These are phyloP conservation scores for Chionoecetes opilio DNA, from an alignment of 1,140 invertebrate genomes.

Conservation along the genomic window DNA sequence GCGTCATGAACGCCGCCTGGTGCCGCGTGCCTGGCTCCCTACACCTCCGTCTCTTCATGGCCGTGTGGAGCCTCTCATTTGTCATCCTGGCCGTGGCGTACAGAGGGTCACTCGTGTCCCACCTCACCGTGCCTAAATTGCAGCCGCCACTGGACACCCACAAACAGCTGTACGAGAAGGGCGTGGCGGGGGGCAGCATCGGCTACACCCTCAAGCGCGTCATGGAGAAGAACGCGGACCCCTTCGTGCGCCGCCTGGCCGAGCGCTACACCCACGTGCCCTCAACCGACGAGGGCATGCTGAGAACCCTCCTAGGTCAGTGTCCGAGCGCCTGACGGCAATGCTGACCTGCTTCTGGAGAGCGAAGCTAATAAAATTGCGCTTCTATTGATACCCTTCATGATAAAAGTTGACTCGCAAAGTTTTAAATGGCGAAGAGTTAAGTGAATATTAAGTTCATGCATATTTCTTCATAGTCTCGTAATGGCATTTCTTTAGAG, in stretches of 20 bases:
- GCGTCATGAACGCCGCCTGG: slow-evolving; percentile 64
- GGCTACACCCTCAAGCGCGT: slow-evolving; percentile 72
- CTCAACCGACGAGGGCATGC: slow-evolving; percentile 59
- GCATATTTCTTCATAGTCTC: too few relatives aligned
- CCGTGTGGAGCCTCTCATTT: slow-evolving; percentile 70
- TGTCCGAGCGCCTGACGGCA: too few relatives aligned
- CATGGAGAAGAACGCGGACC: slow-evolving; percentile 74
- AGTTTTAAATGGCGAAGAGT: too few relatives aligned
- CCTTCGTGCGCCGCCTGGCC: slow-evolving; percentile 60
- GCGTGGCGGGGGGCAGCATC: slow-evolving; percentile 69
- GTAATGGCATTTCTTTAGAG: too few relatives aligned
- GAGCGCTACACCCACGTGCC: slow-evolving; percentile 51
- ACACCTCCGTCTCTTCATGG: slow-evolving; percentile 61
- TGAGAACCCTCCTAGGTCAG: slow-evolving; percentile 52
- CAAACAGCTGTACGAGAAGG: slow-evolving; percentile 67
- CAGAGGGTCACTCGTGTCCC: slow-evolving; percentile 71
- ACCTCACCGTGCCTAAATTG: slow-evolving; percentile 62
- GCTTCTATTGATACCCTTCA: too few relatives aligned
- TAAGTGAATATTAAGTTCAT: too few relatives aligned
- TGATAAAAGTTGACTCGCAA: too few relatives aligned
- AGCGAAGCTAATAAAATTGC: too few relatives aligned
- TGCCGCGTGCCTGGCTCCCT: slow-evolving; percentile 42
- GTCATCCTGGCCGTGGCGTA: slow-evolving; percentile 75
- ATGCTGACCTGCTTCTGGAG: too few relatives aligned
- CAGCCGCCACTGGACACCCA: slow-evolving; percentile 74